phyloP scores from a whole-genome alignment of 2,888 invertebrate genomes.

The Elegia similella region DNA sequence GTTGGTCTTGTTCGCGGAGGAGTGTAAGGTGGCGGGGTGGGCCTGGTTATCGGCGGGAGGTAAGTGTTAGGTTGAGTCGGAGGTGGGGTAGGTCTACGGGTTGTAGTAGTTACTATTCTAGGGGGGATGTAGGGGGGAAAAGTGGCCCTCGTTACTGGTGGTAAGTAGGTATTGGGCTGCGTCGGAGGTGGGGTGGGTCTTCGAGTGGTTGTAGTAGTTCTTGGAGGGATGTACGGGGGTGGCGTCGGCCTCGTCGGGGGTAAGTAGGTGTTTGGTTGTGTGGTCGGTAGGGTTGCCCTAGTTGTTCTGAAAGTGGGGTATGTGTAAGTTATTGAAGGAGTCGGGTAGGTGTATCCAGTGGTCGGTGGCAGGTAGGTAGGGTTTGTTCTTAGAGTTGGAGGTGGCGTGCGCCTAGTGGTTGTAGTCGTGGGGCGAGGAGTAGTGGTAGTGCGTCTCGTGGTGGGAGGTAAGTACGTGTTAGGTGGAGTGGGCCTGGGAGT shows the following conservation, averaged over 20 bases:
- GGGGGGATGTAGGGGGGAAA: conserved; percentile 19
- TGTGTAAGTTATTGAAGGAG: too few relatives aligned
- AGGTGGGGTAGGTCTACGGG: conserved; percentile 18
- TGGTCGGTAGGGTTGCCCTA: conserved; percentile 22
- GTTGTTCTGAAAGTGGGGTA: too few relatives aligned
- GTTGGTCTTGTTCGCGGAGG: conserved; percentile 31
- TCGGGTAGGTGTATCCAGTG: neutral
- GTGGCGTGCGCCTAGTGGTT: conserved; percentile 20
- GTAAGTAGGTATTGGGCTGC: conserved; percentile 24
- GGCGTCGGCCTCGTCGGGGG: neutral
- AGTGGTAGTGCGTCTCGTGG: conserved; percentile 23
- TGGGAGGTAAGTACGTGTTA: conserved; percentile 29
- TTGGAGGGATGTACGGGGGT: neutral
- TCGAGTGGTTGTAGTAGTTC: conserved; percentile 9
- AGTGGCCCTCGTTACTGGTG: conserved; percentile 20
- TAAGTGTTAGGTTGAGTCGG: conserved; percentile 31
- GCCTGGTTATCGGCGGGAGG: conserved; percentile 19
- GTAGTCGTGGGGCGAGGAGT: conserved; percentile 19
- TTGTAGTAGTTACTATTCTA: conserved; percentile 19
- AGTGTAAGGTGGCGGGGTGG: conserved; percentile 22
- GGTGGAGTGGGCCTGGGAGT: conserved; percentile 20
- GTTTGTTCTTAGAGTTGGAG: conserved; percentile 18
- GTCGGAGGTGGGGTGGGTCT: conserved; percentile 30
- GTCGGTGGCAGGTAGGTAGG: conserved; percentile 22
- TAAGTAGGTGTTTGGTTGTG: neutral